These are phyloP conservation scores for Aphaenogaster floridana DNA, from an alignment of 1,140 invertebrate genomes.

Conservation along the genomic window DNA sequence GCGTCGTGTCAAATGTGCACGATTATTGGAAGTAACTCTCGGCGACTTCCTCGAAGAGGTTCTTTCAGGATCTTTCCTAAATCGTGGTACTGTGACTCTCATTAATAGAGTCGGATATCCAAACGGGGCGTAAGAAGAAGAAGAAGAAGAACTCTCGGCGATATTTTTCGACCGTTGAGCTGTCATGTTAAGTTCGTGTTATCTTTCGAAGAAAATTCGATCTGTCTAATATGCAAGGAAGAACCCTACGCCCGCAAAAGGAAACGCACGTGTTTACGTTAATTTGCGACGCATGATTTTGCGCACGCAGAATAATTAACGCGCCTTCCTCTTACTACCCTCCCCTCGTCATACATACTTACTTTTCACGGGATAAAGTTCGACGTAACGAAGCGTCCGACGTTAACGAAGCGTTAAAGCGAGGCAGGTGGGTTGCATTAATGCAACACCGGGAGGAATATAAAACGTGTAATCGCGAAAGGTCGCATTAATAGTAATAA, in stretches of 20 bases:
- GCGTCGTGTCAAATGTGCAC: neutral
- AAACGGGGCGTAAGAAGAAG: too few relatives aligned
- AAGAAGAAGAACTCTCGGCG: neutral
- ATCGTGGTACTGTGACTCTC: too few relatives aligned
- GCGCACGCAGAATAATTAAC: constrained; percentile 68
- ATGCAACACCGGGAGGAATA: constrained; percentile 76
- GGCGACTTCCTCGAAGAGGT: too few relatives aligned
- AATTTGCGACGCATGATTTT: constrained; percentile 44
- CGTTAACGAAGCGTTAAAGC: constrained; percentile 86
- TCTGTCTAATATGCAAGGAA: neutral
- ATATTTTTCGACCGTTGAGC: neutral
- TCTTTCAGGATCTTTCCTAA: too few relatives aligned
- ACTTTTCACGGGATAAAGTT: constrained; percentile 72
- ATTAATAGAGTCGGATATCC: too few relatives aligned
- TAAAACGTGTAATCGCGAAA: constrained; percentile 80
- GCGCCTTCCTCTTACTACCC: neutral
- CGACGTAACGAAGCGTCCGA: constrained; percentile 80
- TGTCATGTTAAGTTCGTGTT: neutral
- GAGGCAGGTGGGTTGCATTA: constrained; percentile 82
- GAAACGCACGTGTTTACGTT: constrained; percentile 4
- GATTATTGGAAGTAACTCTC: neutral
- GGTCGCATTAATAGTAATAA: constrained; percentile 69
- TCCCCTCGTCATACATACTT: neutral
- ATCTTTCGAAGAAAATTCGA: neutral
- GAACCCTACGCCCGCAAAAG: neutral